Conservation (phyloP, 2,888 invertebrate genomes). For the Drosophila atroscutellata region DNA sequence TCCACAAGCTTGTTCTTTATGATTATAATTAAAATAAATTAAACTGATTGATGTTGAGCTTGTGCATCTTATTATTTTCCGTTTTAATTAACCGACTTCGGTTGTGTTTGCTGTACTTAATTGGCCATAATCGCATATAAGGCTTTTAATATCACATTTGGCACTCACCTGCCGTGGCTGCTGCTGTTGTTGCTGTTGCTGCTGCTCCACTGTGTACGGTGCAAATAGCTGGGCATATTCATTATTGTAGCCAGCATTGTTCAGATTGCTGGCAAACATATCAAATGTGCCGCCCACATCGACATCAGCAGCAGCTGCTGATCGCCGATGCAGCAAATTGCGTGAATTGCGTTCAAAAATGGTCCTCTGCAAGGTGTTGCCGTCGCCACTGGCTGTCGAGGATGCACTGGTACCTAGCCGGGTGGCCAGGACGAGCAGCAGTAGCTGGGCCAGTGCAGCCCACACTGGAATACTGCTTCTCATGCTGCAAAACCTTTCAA, state of each 20-base stretch:
- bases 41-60: not conserved
- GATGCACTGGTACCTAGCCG: conserved; percentile 80
- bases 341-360: conserved; percentile 94
- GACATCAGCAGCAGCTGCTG: conserved; percentile 6
- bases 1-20: not conserved
- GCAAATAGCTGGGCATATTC: conserved; percentile 57
- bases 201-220: conserved; percentile 40
- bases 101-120: not conserved
- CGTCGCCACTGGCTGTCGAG: conserved; percentile 87
- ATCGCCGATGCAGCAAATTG: conserved; percentile 62
- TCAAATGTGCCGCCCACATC: conserved; percentile 29
- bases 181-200: conserved; percentile 38
- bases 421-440: conserved; percentile 68
- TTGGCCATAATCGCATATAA: not conserved
- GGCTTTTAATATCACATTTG: conserved; percentile 7
- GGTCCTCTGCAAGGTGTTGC: conserved; percentile 89
- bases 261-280: conserved; percentile 35
- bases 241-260: conserved; percentile 45
- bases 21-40: not conserved
- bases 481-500: conserved; percentile 66
- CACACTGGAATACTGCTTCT: conserved; percentile 75
- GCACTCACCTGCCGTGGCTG: conserved; percentile 69
- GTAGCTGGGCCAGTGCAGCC: conserved; percentile 54
- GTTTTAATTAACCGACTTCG: conserved; percentile 14
- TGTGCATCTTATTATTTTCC: not conserved